phyloP scores from a whole-genome alignment of 64 coral and sea anemone genomes.

The Porites lutea region DNA sequence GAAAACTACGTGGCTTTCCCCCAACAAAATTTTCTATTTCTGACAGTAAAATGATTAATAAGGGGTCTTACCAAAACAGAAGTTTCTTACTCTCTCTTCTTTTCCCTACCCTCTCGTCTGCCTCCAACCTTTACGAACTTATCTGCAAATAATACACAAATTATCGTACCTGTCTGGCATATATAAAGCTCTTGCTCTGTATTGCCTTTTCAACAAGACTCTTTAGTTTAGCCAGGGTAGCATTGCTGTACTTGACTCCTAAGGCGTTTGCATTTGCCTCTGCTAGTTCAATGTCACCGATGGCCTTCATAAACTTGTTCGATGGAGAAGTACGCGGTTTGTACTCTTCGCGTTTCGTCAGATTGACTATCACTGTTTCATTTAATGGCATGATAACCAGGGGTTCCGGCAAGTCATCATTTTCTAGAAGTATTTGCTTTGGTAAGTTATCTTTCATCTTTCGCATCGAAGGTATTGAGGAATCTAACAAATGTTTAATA shows the following conservation, averaged over 20 bases:
- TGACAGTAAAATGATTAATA: no score
- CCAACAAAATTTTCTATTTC: no score
- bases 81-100: no score
- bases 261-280: conserved; percentile 51
- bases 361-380: conserved; percentile 3
- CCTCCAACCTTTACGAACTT: no score
- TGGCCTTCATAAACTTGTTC: conserved; percentile 68
- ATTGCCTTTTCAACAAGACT: not conserved
- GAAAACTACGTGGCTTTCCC: no score
- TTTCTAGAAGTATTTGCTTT: not conserved
- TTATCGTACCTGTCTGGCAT: conserved; percentile 20
- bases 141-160: no score
- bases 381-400: not conserved
- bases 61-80: no score
- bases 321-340: conserved; percentile 56
- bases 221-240: conserved; percentile 23
- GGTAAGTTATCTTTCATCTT: not conserved
- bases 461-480: no score
- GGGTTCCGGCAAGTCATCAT: no score
- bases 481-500: no score
- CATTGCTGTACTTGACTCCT: not conserved
- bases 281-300: conserved; percentile 70
- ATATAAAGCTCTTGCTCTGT: conserved; percentile 35
- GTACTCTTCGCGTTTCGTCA: conserved; percentile 48
- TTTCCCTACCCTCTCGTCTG: no score